Percentiles rank a stretch among this genome's conserved stretches.
Conservation (phyloP, 2,113 vertebrate genomes). For the Sturnira hondurensis region DNA sequence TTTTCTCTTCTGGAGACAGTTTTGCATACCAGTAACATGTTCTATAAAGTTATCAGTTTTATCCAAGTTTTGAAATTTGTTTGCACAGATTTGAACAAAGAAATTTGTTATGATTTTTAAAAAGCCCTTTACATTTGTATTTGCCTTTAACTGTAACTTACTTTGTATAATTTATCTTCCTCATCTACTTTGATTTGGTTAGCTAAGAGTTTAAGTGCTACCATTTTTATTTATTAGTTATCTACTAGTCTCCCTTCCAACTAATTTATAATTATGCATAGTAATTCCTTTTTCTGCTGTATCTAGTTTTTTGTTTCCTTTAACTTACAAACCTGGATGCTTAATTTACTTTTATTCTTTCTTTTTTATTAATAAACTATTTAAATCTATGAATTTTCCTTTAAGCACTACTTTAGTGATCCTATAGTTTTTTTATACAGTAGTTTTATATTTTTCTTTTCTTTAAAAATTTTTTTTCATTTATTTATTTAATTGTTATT, state of each 20-base stretch:
- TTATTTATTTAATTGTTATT: too few species aligned
- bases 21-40: neutral
- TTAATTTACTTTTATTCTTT: neutral
- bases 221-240: neutral
- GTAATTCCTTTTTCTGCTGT: neutral
- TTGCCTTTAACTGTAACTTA: neutral
- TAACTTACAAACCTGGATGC: neutral
- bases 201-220: neutral
- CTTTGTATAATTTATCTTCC: neutral
- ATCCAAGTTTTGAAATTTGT: slow-evolving; percentile 29
- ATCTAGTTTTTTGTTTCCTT: neutral
- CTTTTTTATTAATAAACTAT: neutral
- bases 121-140: neutral
- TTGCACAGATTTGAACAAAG: neutral
- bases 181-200: neutral
- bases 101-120: neutral
- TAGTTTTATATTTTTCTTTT: neutral
- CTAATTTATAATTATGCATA: slow-evolving; percentile 2
- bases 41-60: neutral
- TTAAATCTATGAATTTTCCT: neutral
- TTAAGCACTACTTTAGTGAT: neutral
- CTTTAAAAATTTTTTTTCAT: too few species aligned
- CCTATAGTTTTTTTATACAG: neutral
- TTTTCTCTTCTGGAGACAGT: neutral
- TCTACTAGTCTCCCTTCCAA: neutral